phyloP scores from a whole-genome alignment of 1,140 invertebrate genomes.

The Heliothis virescens region DNA sequence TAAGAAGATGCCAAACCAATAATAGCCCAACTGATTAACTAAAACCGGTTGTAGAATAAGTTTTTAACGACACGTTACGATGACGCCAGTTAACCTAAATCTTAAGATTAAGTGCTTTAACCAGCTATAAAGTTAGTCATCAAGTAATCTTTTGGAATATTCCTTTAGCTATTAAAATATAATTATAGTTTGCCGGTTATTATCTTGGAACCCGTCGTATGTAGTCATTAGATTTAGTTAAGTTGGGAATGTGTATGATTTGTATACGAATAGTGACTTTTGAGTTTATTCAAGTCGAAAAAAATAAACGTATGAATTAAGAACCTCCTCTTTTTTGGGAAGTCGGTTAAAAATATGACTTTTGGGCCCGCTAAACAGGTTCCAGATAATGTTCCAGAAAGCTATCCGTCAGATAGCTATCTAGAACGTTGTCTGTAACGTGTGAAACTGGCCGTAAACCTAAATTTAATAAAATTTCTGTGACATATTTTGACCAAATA shows the following conservation, averaged over 20 bases:
- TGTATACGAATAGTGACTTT: background rate
- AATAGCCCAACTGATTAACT: background rate
- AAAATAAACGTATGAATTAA: too few species aligned
- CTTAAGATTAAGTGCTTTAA: slow-evolving; percentile 27
- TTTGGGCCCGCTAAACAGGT: too few species aligned
- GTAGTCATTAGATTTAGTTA: background rate
- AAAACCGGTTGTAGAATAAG: background rate
- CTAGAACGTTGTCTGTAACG: too few species aligned
- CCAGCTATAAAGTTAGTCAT: slow-evolving; percentile 4
- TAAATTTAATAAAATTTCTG: too few species aligned
- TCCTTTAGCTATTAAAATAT: slow-evolving; percentile 21
- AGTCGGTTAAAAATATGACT: too few species aligned
- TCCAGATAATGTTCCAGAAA: too few species aligned
- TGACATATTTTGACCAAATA: too few species aligned
- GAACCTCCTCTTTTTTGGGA: too few species aligned
- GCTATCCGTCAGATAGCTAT: too few species aligned
- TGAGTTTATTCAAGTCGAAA: too few species aligned
- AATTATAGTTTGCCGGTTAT: background rate
- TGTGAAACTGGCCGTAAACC: too few species aligned
- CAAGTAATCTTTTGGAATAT: slow-evolving; percentile 13
- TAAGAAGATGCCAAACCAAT: background rate
- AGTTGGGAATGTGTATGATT: background rate
- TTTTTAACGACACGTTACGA: background rate
- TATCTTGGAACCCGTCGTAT: background rate
- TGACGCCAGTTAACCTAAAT: slow-evolving; percentile 27